Percentiles rank a stretch among this genome's conserved stretches.
Conservation (phyloP, 2,113 vertebrate genomes). For the Vidua macroura region DNA sequence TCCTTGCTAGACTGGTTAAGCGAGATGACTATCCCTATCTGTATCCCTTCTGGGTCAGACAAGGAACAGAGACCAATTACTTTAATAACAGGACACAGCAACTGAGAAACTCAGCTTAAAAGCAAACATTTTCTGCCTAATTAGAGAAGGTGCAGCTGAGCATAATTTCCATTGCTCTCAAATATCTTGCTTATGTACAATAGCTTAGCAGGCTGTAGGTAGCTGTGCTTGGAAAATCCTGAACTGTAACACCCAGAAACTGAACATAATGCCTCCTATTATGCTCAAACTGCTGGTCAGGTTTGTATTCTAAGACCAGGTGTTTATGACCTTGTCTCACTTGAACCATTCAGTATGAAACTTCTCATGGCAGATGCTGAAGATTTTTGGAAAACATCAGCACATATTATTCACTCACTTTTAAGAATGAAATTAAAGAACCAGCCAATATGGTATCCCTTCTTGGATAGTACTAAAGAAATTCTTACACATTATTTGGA, state of each 20-base stretch:
- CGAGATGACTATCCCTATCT: background rate
- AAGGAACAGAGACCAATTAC: background rate
- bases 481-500: background rate
- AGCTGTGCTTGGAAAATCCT: background rate
- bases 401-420: background rate
- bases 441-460: background rate
- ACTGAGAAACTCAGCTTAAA: background rate
- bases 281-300: background rate
- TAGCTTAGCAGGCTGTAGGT: background rate
- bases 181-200: background rate
- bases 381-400: background rate
- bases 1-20: slow-evolving; percentile 26
- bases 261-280: background rate
- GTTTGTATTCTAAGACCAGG: background rate
- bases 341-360: background rate
- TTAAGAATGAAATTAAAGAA: background rate
- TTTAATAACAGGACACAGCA: background rate
- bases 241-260: background rate
- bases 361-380: background rate
- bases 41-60: background rate
- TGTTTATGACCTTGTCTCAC: background rate
- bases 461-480: background rate
- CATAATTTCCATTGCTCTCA: background rate
- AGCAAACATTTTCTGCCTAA: background rate
- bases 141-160: background rate